Evolutionary conservation across 2,888 invertebrate genomes (phyloP).

Genomic region (Papilio elwesi): DNA sequence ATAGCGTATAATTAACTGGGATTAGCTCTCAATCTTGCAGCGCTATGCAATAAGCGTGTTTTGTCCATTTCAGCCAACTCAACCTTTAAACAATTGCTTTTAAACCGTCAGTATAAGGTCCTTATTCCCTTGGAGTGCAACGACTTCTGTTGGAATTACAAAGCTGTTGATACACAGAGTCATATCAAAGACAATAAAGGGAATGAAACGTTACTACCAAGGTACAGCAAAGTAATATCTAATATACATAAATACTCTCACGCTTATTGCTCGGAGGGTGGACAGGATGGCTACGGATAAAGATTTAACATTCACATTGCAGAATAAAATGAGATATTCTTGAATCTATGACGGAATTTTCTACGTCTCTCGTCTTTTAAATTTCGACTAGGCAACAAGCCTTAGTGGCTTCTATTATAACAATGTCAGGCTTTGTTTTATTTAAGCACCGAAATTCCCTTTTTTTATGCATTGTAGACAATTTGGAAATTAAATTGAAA

Average conservation of each 20-base stretch:
- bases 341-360: no score
- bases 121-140: constrained; percentile 1
- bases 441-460: neutral
- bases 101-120: constrained; percentile 11
- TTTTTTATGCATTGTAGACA: neutral
- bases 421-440: neutral
- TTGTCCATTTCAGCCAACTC: constrained; percentile 30
- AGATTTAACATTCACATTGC: neutral
- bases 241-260: constrained; percentile 8
- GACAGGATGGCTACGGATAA: neutral
- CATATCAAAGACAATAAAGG: constrained; percentile 32
- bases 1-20: constrained; percentile 64
- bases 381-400: no score
- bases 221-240: constrained; percentile 8
- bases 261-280: constrained; percentile 2
- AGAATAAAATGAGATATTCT: neutral
- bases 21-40: constrained; percentile 62
- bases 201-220: constrained; percentile 23
- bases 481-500: neutral
- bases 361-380: no score
- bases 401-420: neutral
- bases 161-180: constrained; percentile 26
- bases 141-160: constrained; percentile 22
- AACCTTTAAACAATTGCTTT: constrained; percentile 20
- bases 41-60: constrained; percentile 41